Conservation (phyloP, 2,888 invertebrate species). For the Nomada fucata region DNA sequence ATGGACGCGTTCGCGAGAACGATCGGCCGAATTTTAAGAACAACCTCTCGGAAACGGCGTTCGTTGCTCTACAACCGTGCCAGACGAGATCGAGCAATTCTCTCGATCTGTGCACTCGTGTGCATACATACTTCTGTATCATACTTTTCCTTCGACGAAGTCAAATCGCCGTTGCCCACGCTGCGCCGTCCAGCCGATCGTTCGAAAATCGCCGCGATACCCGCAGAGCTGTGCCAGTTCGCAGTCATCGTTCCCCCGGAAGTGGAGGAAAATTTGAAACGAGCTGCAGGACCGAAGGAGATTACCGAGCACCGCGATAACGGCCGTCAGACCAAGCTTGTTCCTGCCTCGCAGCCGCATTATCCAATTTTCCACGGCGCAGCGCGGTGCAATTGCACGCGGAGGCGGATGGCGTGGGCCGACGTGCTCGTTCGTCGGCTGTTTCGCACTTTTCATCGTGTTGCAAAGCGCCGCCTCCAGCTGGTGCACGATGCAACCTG, state of each 20-base stretch:
- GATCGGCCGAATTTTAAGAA: too few relatives aligned
- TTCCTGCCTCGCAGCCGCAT: conserved; percentile 48
- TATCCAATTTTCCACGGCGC: conserved; percentile 75
- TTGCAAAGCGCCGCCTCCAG: conserved; percentile 22
- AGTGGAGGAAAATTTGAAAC: conserved; percentile 16
- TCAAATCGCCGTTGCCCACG: not conserved
- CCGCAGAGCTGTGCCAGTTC: too few relatives aligned
- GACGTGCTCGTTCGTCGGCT: conserved; percentile 36
- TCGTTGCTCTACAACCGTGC: not conserved
- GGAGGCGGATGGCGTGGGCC: conserved; percentile 79
- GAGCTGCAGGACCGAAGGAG: not conserved
- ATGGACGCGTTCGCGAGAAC: too few relatives aligned
- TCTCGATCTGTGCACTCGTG: not conserved
- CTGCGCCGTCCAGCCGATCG: not conserved
- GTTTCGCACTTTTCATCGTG: conserved; percentile 48
- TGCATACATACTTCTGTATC: not conserved
- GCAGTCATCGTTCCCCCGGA: not conserved
- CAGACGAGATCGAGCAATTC: not conserved
- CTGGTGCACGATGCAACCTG: conserved; percentile 47
- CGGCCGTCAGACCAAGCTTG: conserved; percentile 34
- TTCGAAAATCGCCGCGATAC: not conserved
- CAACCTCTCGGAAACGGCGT: not conserved
- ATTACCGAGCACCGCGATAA: not conserved
- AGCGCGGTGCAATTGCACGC: conserved; percentile 70
- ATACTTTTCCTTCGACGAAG: not conserved